A percentile compares a stretch with the other conserved stretches of the same genome.
These are phyloP conservation scores for Philaethria dido DNA, from an alignment of 2,888 invertebrate species.

Conservation along the genomic window DNA sequence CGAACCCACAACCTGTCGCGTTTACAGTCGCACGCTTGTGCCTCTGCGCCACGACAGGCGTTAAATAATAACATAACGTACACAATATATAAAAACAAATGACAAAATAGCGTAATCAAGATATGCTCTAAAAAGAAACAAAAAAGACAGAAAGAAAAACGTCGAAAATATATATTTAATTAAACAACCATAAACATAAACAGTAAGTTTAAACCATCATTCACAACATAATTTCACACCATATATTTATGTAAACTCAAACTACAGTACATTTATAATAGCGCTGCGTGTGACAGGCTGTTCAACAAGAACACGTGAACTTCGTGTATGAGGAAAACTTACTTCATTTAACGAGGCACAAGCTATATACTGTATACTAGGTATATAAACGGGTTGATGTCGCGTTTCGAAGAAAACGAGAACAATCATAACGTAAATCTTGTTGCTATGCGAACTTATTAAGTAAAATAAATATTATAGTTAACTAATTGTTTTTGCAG, in stretches of 20 bases:
- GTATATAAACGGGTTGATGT: not conserved
- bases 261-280: conserved; percentile 7
- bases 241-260: conserved; percentile 6
- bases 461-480: no score
- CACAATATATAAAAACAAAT: no score
- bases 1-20: no score
- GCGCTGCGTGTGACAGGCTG: conserved; percentile 8
- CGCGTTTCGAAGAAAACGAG: not conserved
- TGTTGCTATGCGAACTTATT: not conserved
- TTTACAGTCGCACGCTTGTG: no score
- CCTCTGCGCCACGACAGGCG: no score
- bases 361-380: not conserved
- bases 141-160: no score
- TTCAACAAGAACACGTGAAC: conserved; percentile 17
- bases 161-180: no score
- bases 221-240: not conserved
- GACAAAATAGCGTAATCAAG: no score
- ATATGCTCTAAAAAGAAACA: no score
- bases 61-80: no score
- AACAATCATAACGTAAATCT: not conserved
- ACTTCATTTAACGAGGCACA: conserved; percentile 4
- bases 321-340: conserved; percentile 22
- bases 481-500: no score
- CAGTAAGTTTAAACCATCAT: not conserved
- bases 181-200: not conserved